These are phyloP conservation scores for Clarias fuscus DNA, from an alignment of 2,797 vertebrate genomes.

Conservation along the genomic window DNA sequence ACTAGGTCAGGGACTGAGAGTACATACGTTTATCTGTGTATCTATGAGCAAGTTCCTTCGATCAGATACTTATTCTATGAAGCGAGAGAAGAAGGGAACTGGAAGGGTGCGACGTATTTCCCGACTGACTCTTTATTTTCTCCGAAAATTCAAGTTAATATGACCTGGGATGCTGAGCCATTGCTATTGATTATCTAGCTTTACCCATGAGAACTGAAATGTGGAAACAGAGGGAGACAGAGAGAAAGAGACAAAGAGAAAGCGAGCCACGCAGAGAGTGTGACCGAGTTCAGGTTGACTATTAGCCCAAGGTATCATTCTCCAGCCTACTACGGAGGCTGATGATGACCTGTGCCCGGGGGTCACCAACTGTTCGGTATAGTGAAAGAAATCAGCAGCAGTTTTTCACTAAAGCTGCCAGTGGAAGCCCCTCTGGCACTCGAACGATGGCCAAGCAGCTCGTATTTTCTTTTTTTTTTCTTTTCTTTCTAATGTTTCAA, in stretches of 20 bases:
- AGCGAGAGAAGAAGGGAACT: conserved; percentile 69
- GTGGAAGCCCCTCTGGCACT: conserved; percentile 17
- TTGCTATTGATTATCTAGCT: conserved; percentile 86
- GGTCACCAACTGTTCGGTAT: conserved; percentile 29
- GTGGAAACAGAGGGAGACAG: conserved; percentile 44
- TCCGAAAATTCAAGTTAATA: conserved; percentile 83
- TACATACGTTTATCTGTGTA: no score
- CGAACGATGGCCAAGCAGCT: conserved; percentile 16
- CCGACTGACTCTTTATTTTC: conserved; percentile 79
- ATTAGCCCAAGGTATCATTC: conserved; percentile 51
- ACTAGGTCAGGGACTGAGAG: no score
- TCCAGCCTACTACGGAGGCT: conserved; percentile 51
- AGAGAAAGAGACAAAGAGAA: conserved; percentile 33
- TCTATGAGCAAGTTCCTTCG: neutral
- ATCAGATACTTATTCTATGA: conserved; percentile 9
- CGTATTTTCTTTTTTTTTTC: neutral
- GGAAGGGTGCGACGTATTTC: conserved; percentile 78
- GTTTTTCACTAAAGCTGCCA: conserved; percentile 17
- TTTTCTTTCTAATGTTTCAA: conserved; percentile 35
- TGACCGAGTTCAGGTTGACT: conserved; percentile 12
- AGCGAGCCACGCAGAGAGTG: conserved; percentile 16
- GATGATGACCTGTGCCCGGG: conserved; percentile 54
- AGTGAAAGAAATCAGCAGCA: conserved; percentile 10
- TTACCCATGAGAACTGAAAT: conserved; percentile 71
- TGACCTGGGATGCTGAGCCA: conserved; percentile 74